These are phyloP conservation scores for Podabrus alpinus DNA, from an alignment of 2,888 invertebrate species.

Conservation along the genomic window DNA sequence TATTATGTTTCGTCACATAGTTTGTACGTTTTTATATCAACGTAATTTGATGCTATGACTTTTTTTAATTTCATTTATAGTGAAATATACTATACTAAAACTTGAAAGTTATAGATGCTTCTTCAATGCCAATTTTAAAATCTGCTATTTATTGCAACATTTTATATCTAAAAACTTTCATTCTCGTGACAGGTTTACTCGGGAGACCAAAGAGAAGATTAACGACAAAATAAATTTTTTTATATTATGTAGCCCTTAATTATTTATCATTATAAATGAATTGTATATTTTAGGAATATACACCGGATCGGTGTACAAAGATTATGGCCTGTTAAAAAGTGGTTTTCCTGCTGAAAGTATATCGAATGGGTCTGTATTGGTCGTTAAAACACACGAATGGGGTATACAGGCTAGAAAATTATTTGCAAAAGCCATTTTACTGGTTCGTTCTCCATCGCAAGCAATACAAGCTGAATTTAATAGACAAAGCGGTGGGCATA, in stretches of 20 bases:
- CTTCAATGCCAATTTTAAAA: neutral
- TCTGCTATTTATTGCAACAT: neutral
- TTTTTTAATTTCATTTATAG: no score
- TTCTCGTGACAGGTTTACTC: no score
- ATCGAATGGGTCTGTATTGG: conserved; percentile 74
- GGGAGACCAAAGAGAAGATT: no score
- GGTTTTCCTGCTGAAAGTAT: conserved; percentile 82
- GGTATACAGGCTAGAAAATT: conserved; percentile 62
- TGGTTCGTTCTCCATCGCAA: conserved; percentile 73
- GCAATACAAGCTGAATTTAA: conserved; percentile 81
- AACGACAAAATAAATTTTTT: no score
- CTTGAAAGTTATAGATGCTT: no score
- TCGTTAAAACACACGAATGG: conserved; percentile 81
- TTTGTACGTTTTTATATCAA: no score
- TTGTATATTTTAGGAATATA: conserved; percentile 63
- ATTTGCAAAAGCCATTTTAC: conserved; percentile 70
- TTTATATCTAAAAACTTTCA: no score
- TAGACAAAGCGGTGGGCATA: conserved; percentile 77
- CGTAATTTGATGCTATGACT: no score
- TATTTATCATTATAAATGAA: no score
- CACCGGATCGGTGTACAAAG: conserved; percentile 82
- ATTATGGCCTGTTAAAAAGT: conserved; percentile 75
- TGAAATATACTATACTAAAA: no score
- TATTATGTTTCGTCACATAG: no score
- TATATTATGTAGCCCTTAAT: no score